Evolutionary conservation across 2,888 invertebrate genomes (phyloP).

Genomic region (Cerceris ruficornis): DNA sequence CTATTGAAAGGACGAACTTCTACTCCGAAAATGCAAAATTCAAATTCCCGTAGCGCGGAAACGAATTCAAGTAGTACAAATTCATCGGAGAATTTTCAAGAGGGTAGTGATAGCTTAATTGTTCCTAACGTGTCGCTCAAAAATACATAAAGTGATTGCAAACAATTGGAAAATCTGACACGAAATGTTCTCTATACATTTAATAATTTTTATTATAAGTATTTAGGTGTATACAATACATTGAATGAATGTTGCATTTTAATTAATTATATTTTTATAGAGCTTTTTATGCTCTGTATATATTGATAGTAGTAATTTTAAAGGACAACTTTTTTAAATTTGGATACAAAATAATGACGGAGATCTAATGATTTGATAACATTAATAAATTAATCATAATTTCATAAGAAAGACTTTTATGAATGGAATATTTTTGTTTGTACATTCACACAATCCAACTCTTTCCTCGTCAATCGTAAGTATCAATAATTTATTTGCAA

Average conservation of each 20-base stretch:
- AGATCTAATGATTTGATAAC: neutral
- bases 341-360: neutral
- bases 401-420: neutral
- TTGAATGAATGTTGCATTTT: conserved; percentile 22
- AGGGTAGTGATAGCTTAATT: conserved; percentile 69
- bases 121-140: conserved; percentile 69
- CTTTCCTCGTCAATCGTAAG: no score
- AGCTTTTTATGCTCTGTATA: conserved; percentile 1
- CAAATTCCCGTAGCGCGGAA: conserved; percentile 66
- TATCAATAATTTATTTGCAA: no score
- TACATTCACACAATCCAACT: no score
- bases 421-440: neutral
- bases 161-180: conserved; percentile 45
- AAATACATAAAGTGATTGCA: conserved; percentile 52
- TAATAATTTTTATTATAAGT: conserved; percentile 23
- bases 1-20: conserved; percentile 78
- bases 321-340: conserved; percentile 9
- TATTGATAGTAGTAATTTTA: conserved; percentile 9
- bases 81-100: conserved; percentile 64
- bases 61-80: conserved; percentile 63
- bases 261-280: conserved; percentile 1
- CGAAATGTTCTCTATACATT: conserved; percentile 23
- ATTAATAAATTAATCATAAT: conserved; percentile 1
- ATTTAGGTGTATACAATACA: conserved; percentile 30
- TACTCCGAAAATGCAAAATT: conserved; percentile 76